Percentiles rank a stretch among this genome's conserved stretches.
Conservation (phyloP, 2,797 vertebrate genomes). For the Rhynchotus rufescens region DNA sequence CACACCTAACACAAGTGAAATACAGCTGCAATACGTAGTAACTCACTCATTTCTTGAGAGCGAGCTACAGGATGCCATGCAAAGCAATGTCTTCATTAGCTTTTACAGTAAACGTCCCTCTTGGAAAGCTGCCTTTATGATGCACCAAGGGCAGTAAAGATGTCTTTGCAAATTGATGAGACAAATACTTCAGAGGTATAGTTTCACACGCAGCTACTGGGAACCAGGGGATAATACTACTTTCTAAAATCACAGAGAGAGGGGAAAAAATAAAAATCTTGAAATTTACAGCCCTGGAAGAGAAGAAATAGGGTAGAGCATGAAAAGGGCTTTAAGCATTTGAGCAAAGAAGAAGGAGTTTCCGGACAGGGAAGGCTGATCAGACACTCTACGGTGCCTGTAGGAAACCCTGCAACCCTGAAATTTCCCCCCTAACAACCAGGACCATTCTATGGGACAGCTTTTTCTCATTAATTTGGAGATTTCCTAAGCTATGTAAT, state of each 20-base stretch:
- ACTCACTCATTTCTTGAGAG: constrained; percentile 33
- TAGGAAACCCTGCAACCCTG: neutral
- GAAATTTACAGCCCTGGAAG: neutral
- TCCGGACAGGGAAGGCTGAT: neutral
- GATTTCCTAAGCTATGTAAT: neutral
- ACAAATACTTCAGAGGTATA: constrained; percentile 31
- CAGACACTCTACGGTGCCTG: rapidly evolving
- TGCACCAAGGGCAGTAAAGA: constrained; percentile 62
- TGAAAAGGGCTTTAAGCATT: neutral
- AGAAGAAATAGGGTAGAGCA: neutral
- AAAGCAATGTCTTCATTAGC: constrained; percentile 66
- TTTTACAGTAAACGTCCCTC: constrained; percentile 57
- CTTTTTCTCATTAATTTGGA: neutral
- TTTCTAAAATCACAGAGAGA: neutral
- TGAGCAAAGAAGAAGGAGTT: neutral
- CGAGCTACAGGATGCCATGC: neutral
- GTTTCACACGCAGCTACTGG: constrained; percentile 3
- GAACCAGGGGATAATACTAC: neutral
- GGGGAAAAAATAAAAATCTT: neutral
- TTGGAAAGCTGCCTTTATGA: constrained; percentile 54
- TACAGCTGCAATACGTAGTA: constrained; percentile 24
- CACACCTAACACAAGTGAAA: constrained; percentile 35
- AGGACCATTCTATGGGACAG: neutral
- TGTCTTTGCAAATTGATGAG: constrained; percentile 66
- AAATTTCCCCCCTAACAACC: neutral